Base-by-base conservation (phyloP, 2,113 vertebrate genomes). In the Symphodus melops region DNA sequence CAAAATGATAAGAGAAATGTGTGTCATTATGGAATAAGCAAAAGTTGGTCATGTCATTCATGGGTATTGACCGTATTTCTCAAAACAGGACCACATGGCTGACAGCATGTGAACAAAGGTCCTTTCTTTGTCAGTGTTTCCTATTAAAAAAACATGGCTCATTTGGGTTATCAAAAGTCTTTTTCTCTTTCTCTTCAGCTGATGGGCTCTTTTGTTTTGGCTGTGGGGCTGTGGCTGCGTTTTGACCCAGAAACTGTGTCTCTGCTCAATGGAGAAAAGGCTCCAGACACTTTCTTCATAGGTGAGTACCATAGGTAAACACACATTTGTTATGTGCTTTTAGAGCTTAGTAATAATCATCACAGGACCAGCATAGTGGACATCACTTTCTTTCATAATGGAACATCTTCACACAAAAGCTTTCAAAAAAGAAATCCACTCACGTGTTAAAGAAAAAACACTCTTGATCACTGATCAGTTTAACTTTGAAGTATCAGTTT, bases 151-250 rank as follows among this genome's bases (percentile, higher is more conserved):
- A 48, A 48, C 3, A 14, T 19, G 14, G 14, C 5, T 48, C 16
- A 16, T 17, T 19, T 6, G 16, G 17, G 46, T 60, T 19, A 28
- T 46, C 37, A 6, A 20, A 20, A 52, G 49, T 49, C 20, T 59
- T 41, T 20, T 1, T 9, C 1, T 54, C 36, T 48, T 48, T 74
- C 57, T 79, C 57, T 54, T 8, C 73, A 94, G 98, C 83, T 99
- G 93, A 95, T 96, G 20, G 98, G 98, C 58, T 92, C 96, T 1
- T 95, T 96, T 57, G 95, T 99, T 76, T 92, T 99, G 58, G 95
- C 96, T 1, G 96, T 99, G 61, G 97, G 97, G 48, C 92, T 99
- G 8, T 99, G 97, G 97, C 93, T 99, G 59, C 95, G 97, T 7
- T 96, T 99, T 33, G 96, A 96, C 81, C 94, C 95, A 11, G 86